These are phyloP conservation scores for Gallinago paraguaiae DNA, from an alignment of 2,113 vertebrate genomes.

Conservation along the genomic window DNA sequence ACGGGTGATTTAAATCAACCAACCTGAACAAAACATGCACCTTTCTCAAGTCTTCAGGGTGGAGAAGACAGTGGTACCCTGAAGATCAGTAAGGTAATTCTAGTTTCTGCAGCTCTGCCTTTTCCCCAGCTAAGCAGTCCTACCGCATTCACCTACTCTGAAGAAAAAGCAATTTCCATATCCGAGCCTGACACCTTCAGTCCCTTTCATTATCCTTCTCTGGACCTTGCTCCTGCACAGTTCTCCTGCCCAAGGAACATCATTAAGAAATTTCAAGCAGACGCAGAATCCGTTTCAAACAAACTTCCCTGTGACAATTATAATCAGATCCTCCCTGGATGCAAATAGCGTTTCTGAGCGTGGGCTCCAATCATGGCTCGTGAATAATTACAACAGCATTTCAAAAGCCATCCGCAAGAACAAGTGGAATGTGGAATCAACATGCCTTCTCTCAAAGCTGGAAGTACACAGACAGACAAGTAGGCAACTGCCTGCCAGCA, in stretches of 20 bases:
- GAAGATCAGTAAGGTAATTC: background rate
- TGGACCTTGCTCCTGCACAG: background rate
- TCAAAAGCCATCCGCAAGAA: background rate
- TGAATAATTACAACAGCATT: constrained; percentile 1
- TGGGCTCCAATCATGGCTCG: background rate
- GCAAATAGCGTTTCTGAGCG: background rate
- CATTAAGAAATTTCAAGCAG: background rate
- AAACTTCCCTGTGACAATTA: constrained; percentile 20
- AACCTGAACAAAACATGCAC: background rate
- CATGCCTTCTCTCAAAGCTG: background rate
- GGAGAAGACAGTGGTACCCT: background rate
- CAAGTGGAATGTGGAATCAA: background rate
- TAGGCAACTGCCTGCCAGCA: background rate
- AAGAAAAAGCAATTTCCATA: background rate
- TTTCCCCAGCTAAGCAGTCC: background rate
- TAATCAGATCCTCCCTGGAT: constrained; percentile 22
- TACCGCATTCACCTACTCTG: background rate
- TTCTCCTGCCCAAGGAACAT: background rate
- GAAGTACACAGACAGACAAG: background rate
- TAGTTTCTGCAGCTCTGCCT: background rate
- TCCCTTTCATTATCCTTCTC: background rate
- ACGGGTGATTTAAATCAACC: constrained; percentile 51
- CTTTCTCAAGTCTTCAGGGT: background rate
- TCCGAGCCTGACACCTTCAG: background rate
- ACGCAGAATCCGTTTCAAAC: background rate